These are phyloP conservation scores for Baronia brevicornis DNA, from an alignment of 2,888 invertebrate species.

Conservation along the genomic window DNA sequence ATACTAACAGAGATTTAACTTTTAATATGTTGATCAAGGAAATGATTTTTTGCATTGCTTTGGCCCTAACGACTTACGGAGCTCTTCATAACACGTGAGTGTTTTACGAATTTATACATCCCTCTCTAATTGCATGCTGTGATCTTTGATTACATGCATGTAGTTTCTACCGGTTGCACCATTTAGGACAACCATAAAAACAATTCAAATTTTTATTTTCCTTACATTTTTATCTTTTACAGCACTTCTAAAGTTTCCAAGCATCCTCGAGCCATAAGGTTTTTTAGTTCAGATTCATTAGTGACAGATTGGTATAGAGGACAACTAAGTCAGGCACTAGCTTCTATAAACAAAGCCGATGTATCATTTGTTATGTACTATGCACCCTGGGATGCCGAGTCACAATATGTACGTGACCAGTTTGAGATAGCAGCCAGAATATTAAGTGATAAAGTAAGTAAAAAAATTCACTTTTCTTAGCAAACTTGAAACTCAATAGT, in stretches of 20 bases:
- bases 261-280: conserved; percentile 77
- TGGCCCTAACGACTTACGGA: conserved; percentile 80
- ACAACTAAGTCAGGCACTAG: conserved; percentile 79
- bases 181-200: neutral
- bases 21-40: conserved; percentile 78
- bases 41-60: conserved; percentile 77
- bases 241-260: conserved; percentile 58
- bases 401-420: conserved; percentile 82
- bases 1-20: conserved; percentile 53
- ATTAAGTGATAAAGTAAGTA: conserved; percentile 80
- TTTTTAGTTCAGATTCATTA: conserved; percentile 80
- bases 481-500: no score
- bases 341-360: conserved; percentile 79
- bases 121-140: neutral
- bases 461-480: no score
- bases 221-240: conserved; percentile 23
- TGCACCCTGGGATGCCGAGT: conserved; percentile 95
- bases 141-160: no score
- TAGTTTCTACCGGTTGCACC: no score
- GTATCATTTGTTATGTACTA: conserved; percentile 94
- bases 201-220: conserved; percentile 5
- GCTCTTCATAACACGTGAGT: conserved; percentile 83
- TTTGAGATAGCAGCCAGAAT: conserved; percentile 84
- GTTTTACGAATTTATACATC: conserved; percentile 9
- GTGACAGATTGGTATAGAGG: conserved; percentile 88